Conservation (phyloP, 2,797 vertebrate species). For the Argya squamiceps region DNA sequence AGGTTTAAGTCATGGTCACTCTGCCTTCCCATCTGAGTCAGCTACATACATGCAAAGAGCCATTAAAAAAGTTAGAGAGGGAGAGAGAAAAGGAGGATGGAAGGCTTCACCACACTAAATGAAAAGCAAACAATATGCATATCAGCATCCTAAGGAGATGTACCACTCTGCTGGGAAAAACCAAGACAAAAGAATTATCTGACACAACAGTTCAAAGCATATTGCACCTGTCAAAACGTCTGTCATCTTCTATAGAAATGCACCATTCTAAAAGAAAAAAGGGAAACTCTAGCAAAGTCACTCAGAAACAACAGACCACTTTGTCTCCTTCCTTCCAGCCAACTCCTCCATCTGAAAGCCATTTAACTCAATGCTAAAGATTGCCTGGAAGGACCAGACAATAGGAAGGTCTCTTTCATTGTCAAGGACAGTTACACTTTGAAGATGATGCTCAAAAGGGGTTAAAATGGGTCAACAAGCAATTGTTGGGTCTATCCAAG, state of each 20-base stretch:
- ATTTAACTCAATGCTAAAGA: constrained; percentile 82
- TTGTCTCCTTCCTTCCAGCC: constrained; percentile 80
- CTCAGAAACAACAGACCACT: constrained; percentile 85
- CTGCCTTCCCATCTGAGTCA: constrained; percentile 55
- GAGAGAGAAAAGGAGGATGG: constrained; percentile 55
- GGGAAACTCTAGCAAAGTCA: constrained; percentile 83
- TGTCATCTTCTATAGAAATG: constrained; percentile 85
- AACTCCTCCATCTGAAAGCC: constrained; percentile 82
- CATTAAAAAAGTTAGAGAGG: constrained; percentile 54
- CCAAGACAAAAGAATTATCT: constrained; percentile 88
- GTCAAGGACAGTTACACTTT: constrained; percentile 92
- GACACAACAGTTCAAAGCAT: constrained; percentile 94
- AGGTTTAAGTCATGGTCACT: background rate
- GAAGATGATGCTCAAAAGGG: constrained; percentile 87
- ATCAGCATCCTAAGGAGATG: constrained; percentile 77
- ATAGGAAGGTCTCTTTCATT: constrained; percentile 87
- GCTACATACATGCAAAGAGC: constrained; percentile 60
- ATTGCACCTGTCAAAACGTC: constrained; percentile 92
- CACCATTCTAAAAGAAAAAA: constrained; percentile 79
- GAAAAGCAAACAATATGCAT: constrained; percentile 80
- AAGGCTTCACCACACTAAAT: constrained; percentile 73
- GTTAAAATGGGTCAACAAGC: constrained; percentile 86
- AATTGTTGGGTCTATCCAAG: constrained; percentile 79
- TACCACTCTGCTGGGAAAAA: constrained; percentile 82
- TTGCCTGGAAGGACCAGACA: constrained; percentile 82